phyloP scores from a whole-genome alignment of 2,113 vertebrate species.

The Microtus montanus region DNA sequence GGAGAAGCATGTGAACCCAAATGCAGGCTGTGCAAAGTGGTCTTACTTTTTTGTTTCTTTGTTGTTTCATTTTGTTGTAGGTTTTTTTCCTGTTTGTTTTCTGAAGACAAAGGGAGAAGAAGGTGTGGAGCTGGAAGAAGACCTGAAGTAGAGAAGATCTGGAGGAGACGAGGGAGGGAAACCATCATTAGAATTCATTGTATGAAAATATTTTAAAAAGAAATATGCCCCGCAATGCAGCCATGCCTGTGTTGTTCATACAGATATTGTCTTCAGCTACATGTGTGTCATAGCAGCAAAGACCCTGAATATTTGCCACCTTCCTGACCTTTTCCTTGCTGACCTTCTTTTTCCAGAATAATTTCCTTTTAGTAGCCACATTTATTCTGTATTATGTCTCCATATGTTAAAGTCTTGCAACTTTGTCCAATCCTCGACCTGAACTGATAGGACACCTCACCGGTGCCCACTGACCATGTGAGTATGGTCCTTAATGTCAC shows the following conservation, averaged over 20 bases:
- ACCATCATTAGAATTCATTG: background rate
- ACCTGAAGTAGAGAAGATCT: background rate
- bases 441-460: background rate
- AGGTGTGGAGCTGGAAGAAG: background rate
- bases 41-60: background rate
- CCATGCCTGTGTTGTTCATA: background rate
- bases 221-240: background rate
- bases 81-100: background rate
- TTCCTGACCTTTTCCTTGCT: background rate
- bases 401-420: background rate
- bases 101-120: background rate
- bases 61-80: background rate
- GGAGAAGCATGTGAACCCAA: background rate
- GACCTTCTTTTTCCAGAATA: background rate
- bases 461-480: rapidly evolving
- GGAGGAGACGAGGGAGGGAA: background rate
- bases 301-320: background rate
- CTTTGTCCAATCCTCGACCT: background rate
- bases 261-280: background rate
- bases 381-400: background rate
- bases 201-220: background rate
- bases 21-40: background rate
- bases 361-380: background rate
- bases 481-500: background rate
- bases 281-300: background rate